These are phyloP conservation scores for human DNA, from an alignment of 2,113 vertebrate genomes.

Conservation along the genomic window DNA sequence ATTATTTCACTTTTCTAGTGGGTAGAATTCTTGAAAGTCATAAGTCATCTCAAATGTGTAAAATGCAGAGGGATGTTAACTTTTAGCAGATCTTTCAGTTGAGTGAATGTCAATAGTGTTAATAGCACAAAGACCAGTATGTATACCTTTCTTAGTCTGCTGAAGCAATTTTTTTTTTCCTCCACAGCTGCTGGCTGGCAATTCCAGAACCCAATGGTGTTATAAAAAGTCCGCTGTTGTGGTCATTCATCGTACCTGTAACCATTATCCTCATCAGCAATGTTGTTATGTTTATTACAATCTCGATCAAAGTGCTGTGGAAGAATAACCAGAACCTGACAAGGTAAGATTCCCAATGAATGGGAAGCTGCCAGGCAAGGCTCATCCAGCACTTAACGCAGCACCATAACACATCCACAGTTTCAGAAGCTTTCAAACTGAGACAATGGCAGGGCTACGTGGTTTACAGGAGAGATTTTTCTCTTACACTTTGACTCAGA, in stretches of 20 bases:
- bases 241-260: constrained; percentile 81
- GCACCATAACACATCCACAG: not conserved
- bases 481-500: not conserved
- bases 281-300: constrained; percentile 73
- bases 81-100: not conserved
- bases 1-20: not conserved
- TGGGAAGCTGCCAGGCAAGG: not conserved
- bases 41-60: not conserved
- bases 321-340: constrained; percentile 70
- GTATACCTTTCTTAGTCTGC: not conserved
- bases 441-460: not conserved
- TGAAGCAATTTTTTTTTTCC: constrained; percentile 52
- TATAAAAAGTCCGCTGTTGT: constrained; percentile 78
- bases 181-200: constrained; percentile 84
- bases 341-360: constrained; percentile 56
- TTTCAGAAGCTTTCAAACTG: not conserved
- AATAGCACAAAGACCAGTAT: not conserved
- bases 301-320: constrained; percentile 70
- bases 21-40: not conserved
- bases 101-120: not conserved
- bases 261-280: constrained; percentile 82
- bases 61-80: not conserved
- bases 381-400: not conserved
- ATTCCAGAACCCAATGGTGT: constrained; percentile 46
- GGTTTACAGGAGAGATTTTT: not conserved